Evolutionary conservation across 2,113 vertebrate species (phyloP).

Genomic region (Mus spicilegus): DNA sequence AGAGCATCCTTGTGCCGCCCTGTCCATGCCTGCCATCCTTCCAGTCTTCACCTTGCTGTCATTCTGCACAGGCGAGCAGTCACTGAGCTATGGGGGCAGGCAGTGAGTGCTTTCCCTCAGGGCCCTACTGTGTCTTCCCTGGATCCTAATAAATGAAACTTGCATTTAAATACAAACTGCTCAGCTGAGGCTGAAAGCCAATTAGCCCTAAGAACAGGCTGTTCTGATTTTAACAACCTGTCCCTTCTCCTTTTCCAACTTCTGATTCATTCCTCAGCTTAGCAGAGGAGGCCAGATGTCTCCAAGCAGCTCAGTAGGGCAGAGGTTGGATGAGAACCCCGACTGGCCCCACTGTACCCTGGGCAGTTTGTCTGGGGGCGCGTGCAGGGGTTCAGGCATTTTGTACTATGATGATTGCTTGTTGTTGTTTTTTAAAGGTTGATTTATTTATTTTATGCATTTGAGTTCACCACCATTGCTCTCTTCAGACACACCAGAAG

Average conservation of each 20-base stretch:
- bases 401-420: neutral
- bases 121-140: accelerated
- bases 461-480: no score
- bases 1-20: accelerated
- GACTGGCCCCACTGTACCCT: neutral
- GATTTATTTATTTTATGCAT: no score
- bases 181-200: neutral
- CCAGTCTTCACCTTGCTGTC: neutral
- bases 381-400: neutral
- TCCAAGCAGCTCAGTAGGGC: no score
- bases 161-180: neutral
- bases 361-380: no score
- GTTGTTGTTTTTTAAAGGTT: no score
- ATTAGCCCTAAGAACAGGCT: neutral
- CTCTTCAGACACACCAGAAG: no score
- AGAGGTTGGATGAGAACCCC: neutral
- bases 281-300: neutral
- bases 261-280: neutral
- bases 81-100: accelerated
- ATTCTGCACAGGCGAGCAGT: neutral
- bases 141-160: neutral
- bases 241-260: neutral
- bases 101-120: neutral
- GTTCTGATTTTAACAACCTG: neutral
- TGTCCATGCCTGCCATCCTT: neutral